Percentiles rank a stretch among this genome's conserved stretches.
phyloP scores from a whole-genome alignment of 35 echinoderm and acorn worm genomes.

The Eucidaris tribuloides region DNA sequence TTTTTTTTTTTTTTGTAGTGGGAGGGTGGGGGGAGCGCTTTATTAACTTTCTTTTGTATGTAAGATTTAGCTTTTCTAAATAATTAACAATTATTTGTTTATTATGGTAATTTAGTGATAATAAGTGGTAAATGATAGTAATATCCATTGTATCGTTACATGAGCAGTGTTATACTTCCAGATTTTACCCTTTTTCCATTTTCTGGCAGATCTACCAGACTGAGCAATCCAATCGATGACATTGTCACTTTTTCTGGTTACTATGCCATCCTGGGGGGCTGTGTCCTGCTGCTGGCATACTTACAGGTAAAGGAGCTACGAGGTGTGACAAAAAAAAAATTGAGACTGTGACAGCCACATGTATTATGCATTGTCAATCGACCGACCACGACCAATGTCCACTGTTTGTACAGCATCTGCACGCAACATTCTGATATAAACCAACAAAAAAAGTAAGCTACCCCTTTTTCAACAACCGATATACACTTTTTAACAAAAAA shows the following conservation, averaged over 20 bases:
- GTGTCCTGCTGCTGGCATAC: constrained; percentile 58
- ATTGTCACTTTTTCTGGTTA: constrained; percentile 53
- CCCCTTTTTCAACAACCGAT: neutral
- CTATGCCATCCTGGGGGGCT: constrained; percentile 60
- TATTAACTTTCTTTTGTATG: too few relatives aligned
- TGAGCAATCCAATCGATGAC: constrained; percentile 7
- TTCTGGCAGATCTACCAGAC: neutral
- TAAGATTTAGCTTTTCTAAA: too few relatives aligned
- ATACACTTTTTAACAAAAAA: neutral
- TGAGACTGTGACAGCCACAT: neutral
- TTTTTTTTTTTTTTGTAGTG: too few relatives aligned
- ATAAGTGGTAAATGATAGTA: neutral
- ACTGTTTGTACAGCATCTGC: neutral
- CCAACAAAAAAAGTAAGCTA: too few relatives aligned
- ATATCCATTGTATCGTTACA: neutral
- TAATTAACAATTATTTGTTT: too few relatives aligned
- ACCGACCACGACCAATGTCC: neutral
- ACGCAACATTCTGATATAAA: too few relatives aligned
- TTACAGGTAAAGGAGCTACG: neutral
- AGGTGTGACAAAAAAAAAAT: neutral
- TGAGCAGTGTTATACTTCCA: neutral
- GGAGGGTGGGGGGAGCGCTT: too few relatives aligned
- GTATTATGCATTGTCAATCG: neutral
- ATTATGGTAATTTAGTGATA: neutral
- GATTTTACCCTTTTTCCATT: neutral